These are phyloP conservation scores for Paguma larvata DNA, from an alignment of 2,797 vertebrate genomes.

Conservation along the genomic window DNA sequence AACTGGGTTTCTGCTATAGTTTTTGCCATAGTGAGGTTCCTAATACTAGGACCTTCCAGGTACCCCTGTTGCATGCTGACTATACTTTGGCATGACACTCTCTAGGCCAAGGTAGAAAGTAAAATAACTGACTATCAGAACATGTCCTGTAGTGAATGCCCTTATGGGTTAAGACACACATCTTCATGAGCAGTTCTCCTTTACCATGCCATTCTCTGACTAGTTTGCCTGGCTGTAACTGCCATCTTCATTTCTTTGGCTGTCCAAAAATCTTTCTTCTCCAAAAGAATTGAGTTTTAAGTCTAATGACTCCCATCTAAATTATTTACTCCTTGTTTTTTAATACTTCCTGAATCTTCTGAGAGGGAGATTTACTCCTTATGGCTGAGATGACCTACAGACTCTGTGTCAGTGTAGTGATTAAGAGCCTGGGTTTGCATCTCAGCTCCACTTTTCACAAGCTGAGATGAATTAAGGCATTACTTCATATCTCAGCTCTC, in stretches of 20 bases:
- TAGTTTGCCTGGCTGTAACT: neutral
- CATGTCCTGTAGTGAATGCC: neutral
- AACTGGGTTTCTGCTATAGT: neutral
- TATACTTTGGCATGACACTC: neutral
- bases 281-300: neutral
- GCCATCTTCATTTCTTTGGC: neutral
- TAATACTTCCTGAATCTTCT: neutral
- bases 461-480: neutral
- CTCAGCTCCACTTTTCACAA: neutral
- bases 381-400: conserved; percentile 8
- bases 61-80: neutral
- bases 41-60: neutral
- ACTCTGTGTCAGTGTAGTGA: neutral
- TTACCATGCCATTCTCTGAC: neutral
- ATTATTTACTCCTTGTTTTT: conserved; percentile 24
- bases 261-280: conserved; percentile 4
- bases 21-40: neutral
- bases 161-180: neutral
- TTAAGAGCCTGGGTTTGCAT: neutral
- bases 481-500: neutral
- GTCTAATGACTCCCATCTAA: neutral
- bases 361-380: neutral
- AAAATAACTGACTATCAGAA: conserved; percentile 8
- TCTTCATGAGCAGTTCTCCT: neutral
- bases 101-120: neutral